Base-by-base conservation (phyloP, 2,888 invertebrate species). In the Eledone cirrhosa region DNA sequence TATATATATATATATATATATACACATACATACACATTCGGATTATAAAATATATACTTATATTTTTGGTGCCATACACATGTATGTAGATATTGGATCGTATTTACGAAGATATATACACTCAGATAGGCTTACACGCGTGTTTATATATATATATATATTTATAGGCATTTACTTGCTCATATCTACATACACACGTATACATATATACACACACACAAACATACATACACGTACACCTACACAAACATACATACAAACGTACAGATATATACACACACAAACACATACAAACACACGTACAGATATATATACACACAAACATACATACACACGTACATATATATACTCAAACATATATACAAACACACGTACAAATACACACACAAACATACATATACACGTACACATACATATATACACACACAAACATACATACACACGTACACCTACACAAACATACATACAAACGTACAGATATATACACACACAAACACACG, bases 121-220 rank as follows among this genome's bases (percentile, higher is more conserved):
- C 29, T 27, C 14, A 65, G 24, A 65, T 65, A 65, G 24, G 29
- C 24, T 27, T n/a, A 65, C 14, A 65, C 14, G 29, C 14, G 29
- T n/a, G 29, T n/a, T 27, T 24, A 65, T 65, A 65, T 65, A 65
- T 65, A 65, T 65, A 65, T n/a, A 65, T 65, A 24, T 65, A n/a
- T 4, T 22, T 4, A 53, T n/a, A 53, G 19, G n/a, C 5, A 53
- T 4, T 22, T 53, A 53, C n/a, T 22, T 53, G n/a, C 4, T 22
- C n/a, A 53, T 4, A 53, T 53, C 19, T 53, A 53, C 53, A 53
- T 4, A 53, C 5, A 53, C 5, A 53, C 5, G n/a, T 53, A 53
- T 5, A 53, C n/a, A 53, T 53, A 53, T 53, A 53, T 53, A 53
- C n/a, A 53, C n/a, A 53, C n/a, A 53, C n/a, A 53, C n/a, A 53